Evolutionary conservation across 1,140 invertebrate genomes (phyloP).

Genomic region (Temnothorax longispinosus): DNA sequence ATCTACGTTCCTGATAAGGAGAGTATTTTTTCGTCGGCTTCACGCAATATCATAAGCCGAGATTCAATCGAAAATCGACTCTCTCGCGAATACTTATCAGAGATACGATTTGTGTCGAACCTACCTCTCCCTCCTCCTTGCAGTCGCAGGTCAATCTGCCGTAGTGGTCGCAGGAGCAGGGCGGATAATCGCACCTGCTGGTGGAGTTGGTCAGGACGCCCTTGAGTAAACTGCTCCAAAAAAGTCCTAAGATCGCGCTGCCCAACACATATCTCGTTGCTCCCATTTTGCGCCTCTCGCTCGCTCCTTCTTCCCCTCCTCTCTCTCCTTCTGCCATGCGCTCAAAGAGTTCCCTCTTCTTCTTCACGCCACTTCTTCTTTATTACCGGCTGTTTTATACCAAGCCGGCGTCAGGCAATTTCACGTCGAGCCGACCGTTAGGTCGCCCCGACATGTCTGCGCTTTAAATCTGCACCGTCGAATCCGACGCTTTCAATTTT

Average conservation of each 20-base stretch:
- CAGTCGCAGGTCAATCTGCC: constrained; percentile 87
- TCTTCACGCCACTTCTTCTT: constrained; percentile 22
- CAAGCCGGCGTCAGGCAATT: constrained; percentile 51
- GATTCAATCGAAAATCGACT: constrained; percentile 39
- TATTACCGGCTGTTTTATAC: constrained; percentile 35
- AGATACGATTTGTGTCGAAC: constrained; percentile 58
- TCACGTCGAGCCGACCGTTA: constrained; percentile 61
- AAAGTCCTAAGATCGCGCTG: constrained; percentile 81
- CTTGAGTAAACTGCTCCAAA: constrained; percentile 79
- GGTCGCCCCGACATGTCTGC: constrained; percentile 65
- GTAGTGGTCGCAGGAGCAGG: constrained; percentile 87
- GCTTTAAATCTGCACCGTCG: constrained; percentile 35
- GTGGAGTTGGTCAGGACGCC: constrained; percentile 81
- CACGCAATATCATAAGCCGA: background rate
- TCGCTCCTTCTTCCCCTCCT: constrained; percentile 37
- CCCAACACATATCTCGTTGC: constrained; percentile 80
- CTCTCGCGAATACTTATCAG: constrained; percentile 26
- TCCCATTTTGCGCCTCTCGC: constrained; percentile 78
- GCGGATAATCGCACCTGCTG: constrained; percentile 86
- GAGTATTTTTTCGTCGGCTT: background rate
- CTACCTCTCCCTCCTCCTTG: constrained; percentile 85
- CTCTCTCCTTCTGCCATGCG: constrained; percentile 47
- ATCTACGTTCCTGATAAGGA: constrained; percentile 24
- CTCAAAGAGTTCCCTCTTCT: constrained; percentile 6
- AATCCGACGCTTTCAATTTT: constrained; percentile 32